These are phyloP conservation scores for Eudyptes chrysolophus DNA, from an alignment of 2,113 vertebrate genomes.

Conservation along the genomic window DNA sequence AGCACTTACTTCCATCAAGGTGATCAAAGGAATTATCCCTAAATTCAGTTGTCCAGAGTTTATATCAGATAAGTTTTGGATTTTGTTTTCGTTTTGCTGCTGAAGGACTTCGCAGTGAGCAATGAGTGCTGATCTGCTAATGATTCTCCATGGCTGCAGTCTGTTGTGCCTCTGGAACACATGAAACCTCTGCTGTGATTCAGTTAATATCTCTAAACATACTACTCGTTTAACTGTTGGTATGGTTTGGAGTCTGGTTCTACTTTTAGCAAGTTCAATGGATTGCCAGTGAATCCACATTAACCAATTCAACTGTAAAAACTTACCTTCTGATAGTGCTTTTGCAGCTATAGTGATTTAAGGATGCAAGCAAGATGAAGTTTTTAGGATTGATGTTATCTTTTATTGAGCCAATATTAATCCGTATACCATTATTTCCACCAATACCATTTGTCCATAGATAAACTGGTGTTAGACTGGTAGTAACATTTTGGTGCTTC, in stretches of 20 bases:
- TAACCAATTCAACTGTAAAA: background rate
- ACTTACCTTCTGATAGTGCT: background rate
- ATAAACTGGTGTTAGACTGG: background rate
- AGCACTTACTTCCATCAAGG: background rate
- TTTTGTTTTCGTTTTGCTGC: background rate
- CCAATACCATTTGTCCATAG: background rate
- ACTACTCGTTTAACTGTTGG: background rate
- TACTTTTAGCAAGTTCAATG: background rate
- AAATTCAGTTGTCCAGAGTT: slow-evolving; percentile 1
- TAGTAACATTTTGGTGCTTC: background rate
- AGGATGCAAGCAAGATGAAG: background rate
- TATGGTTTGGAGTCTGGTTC: background rate
- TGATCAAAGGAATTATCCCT: slow-evolving; percentile 10
- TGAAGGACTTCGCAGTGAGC: slow-evolving; percentile 28
- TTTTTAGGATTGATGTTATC: background rate
- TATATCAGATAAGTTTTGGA: background rate
- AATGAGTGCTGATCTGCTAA: slow-evolving; percentile 3
- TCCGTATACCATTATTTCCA: background rate
- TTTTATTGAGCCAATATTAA: background rate
- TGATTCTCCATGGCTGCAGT: background rate
- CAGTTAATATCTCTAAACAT: slow-evolving; percentile 37
- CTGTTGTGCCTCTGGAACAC: background rate
- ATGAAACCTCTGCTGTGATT: slow-evolving; percentile 24
- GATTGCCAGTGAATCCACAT: background rate
- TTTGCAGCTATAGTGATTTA: background rate